A percentile compares a stretch with the other conserved stretches of the same genome.
Conservation (phyloP, 2,888 invertebrate genomes). For the Amphipoea lucens region DNA sequence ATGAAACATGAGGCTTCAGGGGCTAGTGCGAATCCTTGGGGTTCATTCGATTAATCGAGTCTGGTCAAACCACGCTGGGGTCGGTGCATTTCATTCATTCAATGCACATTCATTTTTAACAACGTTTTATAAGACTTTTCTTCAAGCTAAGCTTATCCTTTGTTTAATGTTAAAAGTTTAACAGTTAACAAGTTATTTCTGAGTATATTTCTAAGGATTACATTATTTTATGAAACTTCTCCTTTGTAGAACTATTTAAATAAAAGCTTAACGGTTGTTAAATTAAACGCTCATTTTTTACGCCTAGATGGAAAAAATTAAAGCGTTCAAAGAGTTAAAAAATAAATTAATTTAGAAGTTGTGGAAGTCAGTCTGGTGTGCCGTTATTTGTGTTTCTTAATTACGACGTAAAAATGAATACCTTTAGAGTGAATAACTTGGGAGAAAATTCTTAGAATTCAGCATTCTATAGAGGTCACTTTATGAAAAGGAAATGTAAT, state of each 20-base stretch:
- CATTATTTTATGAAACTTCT: slow-evolving; percentile 44
- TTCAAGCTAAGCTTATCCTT: slow-evolving; percentile 18
- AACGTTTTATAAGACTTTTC: slow-evolving; percentile 16
- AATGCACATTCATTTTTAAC: neutral
- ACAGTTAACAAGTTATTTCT: slow-evolving; percentile 51
- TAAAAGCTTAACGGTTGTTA: slow-evolving; percentile 49
- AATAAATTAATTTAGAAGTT: slow-evolving; percentile 59
- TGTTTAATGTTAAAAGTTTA: slow-evolving; percentile 46
- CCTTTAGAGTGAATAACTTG: slow-evolving; percentile 21
- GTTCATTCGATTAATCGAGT: neutral
- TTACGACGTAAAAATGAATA: slow-evolving; percentile 54
- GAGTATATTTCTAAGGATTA: slow-evolving; percentile 44
- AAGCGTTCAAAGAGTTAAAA: slow-evolving; percentile 53
- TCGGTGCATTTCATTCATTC: neutral
- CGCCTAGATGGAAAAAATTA: slow-evolving; percentile 45
- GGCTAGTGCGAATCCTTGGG: neutral
- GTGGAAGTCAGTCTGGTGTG: slow-evolving; percentile 37
- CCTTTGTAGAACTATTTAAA: slow-evolving; percentile 59
- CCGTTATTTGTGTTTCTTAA: slow-evolving; percentile 60
- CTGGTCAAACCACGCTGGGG: neutral
- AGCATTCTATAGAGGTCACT: slow-evolving; percentile 1
- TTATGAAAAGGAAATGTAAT: slow-evolving; percentile 2
- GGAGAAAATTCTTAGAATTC: slow-evolving; percentile 18
- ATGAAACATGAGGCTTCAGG: too few relatives aligned
- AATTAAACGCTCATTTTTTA: slow-evolving; percentile 51